Percentiles rank a stretch among this genome's conserved stretches.
These are phyloP conservation scores for Callaeas wilsoni DNA, from an alignment of 2,113 vertebrate genomes.

Conservation along the genomic window DNA sequence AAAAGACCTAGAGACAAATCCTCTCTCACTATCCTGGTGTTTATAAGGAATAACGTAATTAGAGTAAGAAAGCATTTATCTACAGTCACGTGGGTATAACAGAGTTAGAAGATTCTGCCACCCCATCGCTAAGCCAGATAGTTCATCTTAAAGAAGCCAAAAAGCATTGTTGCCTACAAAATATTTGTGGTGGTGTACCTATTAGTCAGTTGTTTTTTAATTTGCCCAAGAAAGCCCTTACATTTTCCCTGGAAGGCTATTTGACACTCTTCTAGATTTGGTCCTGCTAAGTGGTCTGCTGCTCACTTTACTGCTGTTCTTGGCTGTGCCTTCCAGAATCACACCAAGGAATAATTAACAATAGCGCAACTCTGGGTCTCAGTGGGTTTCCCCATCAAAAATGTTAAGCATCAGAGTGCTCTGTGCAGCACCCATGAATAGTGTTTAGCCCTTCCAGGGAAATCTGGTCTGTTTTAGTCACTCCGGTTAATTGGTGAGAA, in stretches of 20 bases:
- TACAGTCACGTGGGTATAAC: neutral
- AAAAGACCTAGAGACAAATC: constrained; percentile 20
- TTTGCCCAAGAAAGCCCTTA: neutral
- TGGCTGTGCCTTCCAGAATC: neutral
- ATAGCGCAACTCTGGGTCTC: neutral
- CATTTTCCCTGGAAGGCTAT: neutral
- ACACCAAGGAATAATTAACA: neutral
- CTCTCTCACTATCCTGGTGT: neutral
- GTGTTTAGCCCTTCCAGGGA: neutral
- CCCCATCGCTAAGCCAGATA: neutral
- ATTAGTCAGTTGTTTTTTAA: neutral
- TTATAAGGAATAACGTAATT: neutral
- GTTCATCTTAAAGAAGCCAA: neutral
- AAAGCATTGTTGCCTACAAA: neutral
- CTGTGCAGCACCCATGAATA: neutral
- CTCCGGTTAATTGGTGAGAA: neutral
- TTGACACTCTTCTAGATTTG: neutral
- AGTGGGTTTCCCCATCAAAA: neutral
- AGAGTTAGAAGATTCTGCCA: neutral
- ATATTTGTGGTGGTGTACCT: neutral
- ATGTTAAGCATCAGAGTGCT: neutral
- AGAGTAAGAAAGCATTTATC: neutral
- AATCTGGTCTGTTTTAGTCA: neutral
- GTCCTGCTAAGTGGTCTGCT: neutral
- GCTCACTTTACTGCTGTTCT: neutral